Evolutionary conservation across 2,113 vertebrate species (phyloP), one percentile per base, ranked within the genome.

Genomic region (Illadopsis cleaveri): DNA sequence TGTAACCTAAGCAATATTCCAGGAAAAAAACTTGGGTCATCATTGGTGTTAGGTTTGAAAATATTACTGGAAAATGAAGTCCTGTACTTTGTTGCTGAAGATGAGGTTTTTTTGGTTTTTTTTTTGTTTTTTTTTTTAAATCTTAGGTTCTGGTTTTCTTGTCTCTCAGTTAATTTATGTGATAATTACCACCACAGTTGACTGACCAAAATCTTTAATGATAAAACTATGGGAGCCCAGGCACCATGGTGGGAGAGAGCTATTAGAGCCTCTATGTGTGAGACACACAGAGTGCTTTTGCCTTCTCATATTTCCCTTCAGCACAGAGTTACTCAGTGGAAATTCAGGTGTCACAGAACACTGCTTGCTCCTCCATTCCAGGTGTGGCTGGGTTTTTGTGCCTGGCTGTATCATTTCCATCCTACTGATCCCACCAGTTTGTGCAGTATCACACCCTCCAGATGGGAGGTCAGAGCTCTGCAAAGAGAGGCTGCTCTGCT

Each of bases 171-270:
- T 96, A 97, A 97, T 96, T 96, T 97, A 96, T 96, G 95, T 96
- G 94, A 95, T 96, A 97, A 97, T 97, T 96, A 93, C 89, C 90
- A 86, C 88, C 95, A 82, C 93, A 95, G 94, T 30, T 94, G 95
- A 96, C 89, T 96, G 97, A 91, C 94, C 95, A 93, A 94, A 96
- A 94, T 97, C 92, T 96, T 94, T 96, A 94, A 97, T 93, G 96
- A 96, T 95, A 58, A 94, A 94, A 54, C 97, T 96, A 14, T 69
- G 62, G 96, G 96, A 95, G 93, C 44, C 42, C 56, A 56, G 92
- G 82, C 84, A 50, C 92, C 76, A 40, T 90, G 92, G 94, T 84
- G 93, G 76, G 95, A 84, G 22, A 35, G 83, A 92, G 88, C 95
- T 96, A 92, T 95, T 95, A 95, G 78, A 82, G 69, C 64, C 76